These are phyloP conservation scores for Phorcus lineatus DNA, from an alignment of 2,888 invertebrate genomes.

Conservation along the genomic window DNA sequence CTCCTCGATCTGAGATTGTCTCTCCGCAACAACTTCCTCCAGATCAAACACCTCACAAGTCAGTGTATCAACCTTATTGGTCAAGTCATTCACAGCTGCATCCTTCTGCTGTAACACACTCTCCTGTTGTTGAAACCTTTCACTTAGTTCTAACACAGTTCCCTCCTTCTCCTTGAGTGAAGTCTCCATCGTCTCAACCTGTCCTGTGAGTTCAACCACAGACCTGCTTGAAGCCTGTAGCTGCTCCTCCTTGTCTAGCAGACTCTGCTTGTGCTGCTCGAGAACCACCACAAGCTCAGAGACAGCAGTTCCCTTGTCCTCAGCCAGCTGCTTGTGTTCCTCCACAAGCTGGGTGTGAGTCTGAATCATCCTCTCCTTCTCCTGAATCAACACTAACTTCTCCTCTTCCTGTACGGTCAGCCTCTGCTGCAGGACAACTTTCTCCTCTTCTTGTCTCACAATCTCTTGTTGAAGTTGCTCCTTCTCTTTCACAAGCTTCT, in stretches of 20 bases:
- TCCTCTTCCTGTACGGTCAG: not conserved
- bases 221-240: not conserved
- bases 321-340: not conserved
- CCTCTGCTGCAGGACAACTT: not conserved
- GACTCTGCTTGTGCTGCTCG: conserved; percentile 7
- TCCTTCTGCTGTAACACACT: not conserved
- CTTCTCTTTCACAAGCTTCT: not conserved
- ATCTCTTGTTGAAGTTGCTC: not conserved
- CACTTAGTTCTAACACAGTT: not conserved
- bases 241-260: conserved; percentile 33
- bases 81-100: conserved; percentile 18
- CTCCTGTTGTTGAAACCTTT: conserved; percentile 3
- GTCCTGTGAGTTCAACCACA: not conserved
- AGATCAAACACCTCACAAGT: not conserved
- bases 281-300: not conserved
- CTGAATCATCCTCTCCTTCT: conserved; percentile 3
- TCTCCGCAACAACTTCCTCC: not conserved
- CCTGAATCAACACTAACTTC: not conserved
- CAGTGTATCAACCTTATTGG: conserved; percentile 26
- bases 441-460: not conserved
- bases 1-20: not conserved
- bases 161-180: not conserved
- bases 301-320: not conserved
- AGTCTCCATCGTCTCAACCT: not conserved
- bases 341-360: not conserved